Base-by-base conservation (phyloP, 2,113 vertebrate species). In the Peromyscus californicus region DNA sequence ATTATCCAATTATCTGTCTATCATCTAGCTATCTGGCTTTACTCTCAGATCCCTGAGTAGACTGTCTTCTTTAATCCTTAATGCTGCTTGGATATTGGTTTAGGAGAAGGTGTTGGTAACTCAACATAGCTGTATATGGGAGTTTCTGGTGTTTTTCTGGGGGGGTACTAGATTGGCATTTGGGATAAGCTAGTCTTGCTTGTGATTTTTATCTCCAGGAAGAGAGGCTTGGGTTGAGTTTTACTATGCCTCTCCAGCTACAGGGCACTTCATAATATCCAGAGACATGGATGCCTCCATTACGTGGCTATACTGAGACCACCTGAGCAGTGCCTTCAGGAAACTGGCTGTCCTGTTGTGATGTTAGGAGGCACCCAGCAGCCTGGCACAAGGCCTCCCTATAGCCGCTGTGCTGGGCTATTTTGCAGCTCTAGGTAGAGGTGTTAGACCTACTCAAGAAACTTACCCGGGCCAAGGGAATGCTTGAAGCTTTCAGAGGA, bases 401-500 rank as follows among this genome's bases (percentile, higher is more conserved):
- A 4, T 16, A 31, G n/a, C 8, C 51, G 12, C 72, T 79, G 69
- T 70, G 15, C 31, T 75, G 39, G 45, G 12, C 21, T 74, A 12
- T 29, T 48, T 4, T 15, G 12, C 76, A 84, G 51, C 39, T 54
- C 29, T 92, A 59, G 59, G 74, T 24, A 48, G 61, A 78, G 36
- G 45, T 93, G 31, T 76, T 33, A 63, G 33, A 0, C 33, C n/a
- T 74, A 89, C 21, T 67, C 72, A 69, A 74, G 51, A 93, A 86
- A 5, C 16, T 61, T 78, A 7, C 61, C 65, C 54, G 12, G 9
- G 51, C 6, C 31, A n/a, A 45, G 15, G 2, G 39, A 39, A 51
- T 80, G 74, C n/a, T 57, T 42, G 75, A 72, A 92, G 70, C 90
- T 48, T 67, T 90, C 78, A 29, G 89, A 95, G 80, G 74, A 93